Conservation (phyloP, 2,888 invertebrate species). For the Amphipoea lucens region DNA sequence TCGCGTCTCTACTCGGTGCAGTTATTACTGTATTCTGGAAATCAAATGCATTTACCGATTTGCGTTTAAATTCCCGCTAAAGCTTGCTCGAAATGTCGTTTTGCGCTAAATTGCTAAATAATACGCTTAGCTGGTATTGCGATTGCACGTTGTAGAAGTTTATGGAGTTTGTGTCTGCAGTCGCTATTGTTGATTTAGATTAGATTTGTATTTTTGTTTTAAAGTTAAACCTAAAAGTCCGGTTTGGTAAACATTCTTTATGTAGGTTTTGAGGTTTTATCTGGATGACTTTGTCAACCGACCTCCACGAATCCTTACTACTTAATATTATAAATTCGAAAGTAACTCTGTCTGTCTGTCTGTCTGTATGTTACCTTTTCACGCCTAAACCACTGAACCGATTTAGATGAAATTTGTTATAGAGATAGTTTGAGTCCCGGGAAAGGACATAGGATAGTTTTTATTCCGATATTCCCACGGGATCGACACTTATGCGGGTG, state of each 20-base stretch:
- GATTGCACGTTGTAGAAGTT: slow-evolving; percentile 26
- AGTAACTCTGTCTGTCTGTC: too few species aligned
- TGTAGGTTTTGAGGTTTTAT: background rate
- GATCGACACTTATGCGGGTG: too few species aligned
- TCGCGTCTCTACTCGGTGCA: slow-evolving; percentile 13
- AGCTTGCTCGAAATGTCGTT: slow-evolving; percentile 45
- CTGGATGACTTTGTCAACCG: background rate
- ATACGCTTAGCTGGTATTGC: slow-evolving; percentile 29
- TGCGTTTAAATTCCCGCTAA: slow-evolving; percentile 50
- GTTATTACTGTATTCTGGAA: slow-evolving; percentile 65
- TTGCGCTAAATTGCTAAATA: slow-evolving; percentile 50
- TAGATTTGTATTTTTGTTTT: slow-evolving; percentile 17
- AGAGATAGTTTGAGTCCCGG: too few species aligned
- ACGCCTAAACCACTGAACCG: too few species aligned
- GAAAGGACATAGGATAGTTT: too few species aligned
- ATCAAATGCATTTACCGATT: slow-evolving; percentile 63
- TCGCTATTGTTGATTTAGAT: slow-evolving; percentile 9
- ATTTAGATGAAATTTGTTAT: too few species aligned
- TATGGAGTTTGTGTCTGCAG: slow-evolving; percentile 4
- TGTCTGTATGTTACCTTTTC: too few species aligned
- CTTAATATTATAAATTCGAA: too few species aligned
- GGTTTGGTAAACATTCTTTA: background rate
- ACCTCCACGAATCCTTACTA: background rate
- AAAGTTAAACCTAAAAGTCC: background rate
- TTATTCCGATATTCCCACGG: too few species aligned